Base-by-base conservation (phyloP, 2,888 invertebrate species). In the Beris morrisii region DNA sequence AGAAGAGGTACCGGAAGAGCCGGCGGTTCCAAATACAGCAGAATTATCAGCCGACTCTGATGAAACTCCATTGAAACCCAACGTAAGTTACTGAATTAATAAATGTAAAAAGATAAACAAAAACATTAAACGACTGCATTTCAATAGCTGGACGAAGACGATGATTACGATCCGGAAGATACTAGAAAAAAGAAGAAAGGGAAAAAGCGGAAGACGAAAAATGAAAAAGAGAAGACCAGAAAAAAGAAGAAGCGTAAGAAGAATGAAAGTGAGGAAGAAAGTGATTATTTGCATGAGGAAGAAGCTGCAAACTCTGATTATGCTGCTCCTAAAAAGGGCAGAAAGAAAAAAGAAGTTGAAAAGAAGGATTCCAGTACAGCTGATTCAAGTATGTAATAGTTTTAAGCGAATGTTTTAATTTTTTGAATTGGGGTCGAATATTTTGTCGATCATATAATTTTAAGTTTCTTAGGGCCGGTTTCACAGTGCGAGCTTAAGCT, bases 241-340 rank as follows among this genome's bases (percentile, higher is more conserved):
- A 93, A 94, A 82, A 95, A 95, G 87, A 95, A 94, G 84, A 93
- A 93, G 85, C 89, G 92, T 80, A 90, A 88, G 83, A 94, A 93
- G 86, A 92, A 93, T 82, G 94, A 94, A 72, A 94, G 93, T 80
- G 93, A 93, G 78, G 89, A 92, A 87, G 92, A 93, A 71, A 92
- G 92, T 74, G 92, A 92, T 70, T 90, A 88, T 77, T 87, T 86
- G 31, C 83, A 83, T 63, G 86, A 85, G 54, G 88, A 86, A 28
- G 85, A 85, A 55, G 86, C 83, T 61, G 91, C 89, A 12, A 91
- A 91, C 74, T 91, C 91, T 69, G 93, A 93, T 77, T 71, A 68
- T 69, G 65, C 75, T 50, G 75, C 76, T 45, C 74, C 79, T 4
- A 80, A 77, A 61, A 79, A 79, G 54, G 79, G 80, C 6, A 76